Base-by-base conservation (phyloP, 2,797 vertebrate species). In the Valencia hispanica region DNA sequence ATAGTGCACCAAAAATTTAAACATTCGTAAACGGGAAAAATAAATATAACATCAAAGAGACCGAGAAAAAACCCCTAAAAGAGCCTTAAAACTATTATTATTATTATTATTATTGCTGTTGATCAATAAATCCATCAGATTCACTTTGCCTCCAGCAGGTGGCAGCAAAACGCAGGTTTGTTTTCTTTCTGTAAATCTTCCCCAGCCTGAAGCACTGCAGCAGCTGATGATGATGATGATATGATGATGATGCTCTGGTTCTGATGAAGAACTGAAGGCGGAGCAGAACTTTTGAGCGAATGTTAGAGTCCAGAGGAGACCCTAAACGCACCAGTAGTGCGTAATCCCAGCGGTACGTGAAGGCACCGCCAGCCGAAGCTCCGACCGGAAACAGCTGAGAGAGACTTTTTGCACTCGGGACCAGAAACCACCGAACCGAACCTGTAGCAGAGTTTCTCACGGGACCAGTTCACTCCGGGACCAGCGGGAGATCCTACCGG, bases 301-400 rank as follows among this genome's bases (percentile, higher is more conserved):
- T 22, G 9, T 22, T 51, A 51, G 6, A 51, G 22, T 36, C 22
- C 32, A 63, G 59, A 63, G 8, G 18, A 63, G 18, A 22, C 50
- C 20, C 8, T 22, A 51, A 51, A 51, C 22, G 50, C 50, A 51
- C 50, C 50, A 63, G 59, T 63, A 36, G 34, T 36, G 20, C 22
- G 12, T 11, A 65, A 65, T 65, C 61, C 61, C 18, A 65, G 61
- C 61, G 20, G 61, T 12, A 39, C 22, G 61, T 65, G 34, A 65
- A 65, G 20, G 61, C 9, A 36, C 32, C 61, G 32, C 61, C 20
- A 39, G 61, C 34, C 3, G 34, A 36, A 39, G 36, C 34, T 65
- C 61, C 34, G 20, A 65, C 61, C 61, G 61, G 61, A 65, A 65
- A 65, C 61, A 65, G 61, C 61, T 65, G 61, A 39, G 61, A 50